phyloP scores from a whole-genome alignment of 2,797 vertebrate genomes.

The Anisognathus igniventris region DNA sequence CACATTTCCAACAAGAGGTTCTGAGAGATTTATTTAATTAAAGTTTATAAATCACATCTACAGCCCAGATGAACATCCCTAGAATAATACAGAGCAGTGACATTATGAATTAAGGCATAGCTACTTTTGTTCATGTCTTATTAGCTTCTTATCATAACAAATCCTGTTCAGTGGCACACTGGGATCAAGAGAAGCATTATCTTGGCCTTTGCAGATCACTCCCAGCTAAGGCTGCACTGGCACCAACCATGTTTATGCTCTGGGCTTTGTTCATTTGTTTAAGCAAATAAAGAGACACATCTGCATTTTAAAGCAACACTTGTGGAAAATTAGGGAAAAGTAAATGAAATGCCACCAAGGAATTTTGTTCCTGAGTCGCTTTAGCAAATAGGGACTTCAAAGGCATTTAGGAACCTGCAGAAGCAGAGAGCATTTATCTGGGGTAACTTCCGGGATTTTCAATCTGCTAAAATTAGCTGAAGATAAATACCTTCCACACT shows the following conservation, averaged over 20 bases:
- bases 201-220: constrained; percentile 14
- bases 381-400: background rate
- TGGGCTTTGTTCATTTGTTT: background rate
- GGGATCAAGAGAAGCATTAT: background rate
- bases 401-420: background rate
- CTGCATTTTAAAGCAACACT: background rate
- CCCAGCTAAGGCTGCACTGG: background rate
- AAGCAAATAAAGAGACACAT: background rate
- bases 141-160: constrained; percentile 37
- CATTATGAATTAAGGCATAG: background rate
- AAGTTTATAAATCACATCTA: constrained; percentile 42
- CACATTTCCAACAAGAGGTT: constrained; percentile 1
- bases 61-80: background rate
- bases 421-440: background rate
- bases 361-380: background rate
- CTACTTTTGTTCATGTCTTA: constrained; percentile 1
- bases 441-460: constrained; percentile 30
- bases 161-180: background rate
- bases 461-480: constrained; percentile 37
- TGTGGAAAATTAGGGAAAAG: background rate
- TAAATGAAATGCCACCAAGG: background rate
- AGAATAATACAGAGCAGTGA: background rate
- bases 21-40: constrained; percentile 50
- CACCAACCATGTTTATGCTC: background rate
- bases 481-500: constrained; percentile 16